Conservation (phyloP, 1,140 invertebrate genomes). For the Leucophenga varia region DNA sequence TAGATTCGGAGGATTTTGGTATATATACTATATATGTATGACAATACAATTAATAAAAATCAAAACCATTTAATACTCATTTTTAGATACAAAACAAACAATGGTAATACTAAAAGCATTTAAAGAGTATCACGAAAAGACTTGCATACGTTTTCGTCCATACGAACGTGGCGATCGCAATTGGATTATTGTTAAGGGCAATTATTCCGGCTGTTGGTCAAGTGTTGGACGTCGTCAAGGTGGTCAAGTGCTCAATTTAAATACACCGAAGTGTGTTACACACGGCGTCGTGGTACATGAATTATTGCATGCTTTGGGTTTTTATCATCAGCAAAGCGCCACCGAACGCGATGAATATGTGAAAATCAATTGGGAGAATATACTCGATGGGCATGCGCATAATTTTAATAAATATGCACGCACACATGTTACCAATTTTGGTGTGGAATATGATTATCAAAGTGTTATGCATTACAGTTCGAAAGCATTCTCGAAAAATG, state of each 20-base stretch:
- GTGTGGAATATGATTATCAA: conserved; percentile 67
- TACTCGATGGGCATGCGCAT: conserved; percentile 63
- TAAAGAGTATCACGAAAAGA: conserved; percentile 69
- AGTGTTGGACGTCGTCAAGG: conserved; percentile 68
- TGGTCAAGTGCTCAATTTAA: conserved; percentile 63
- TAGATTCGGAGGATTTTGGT: conserved; percentile 68
- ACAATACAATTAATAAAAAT: not conserved
- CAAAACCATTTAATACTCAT: too few relatives aligned
- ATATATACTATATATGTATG: conserved; percentile 35
- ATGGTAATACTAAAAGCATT: conserved; percentile 66
- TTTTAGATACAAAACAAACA: conserved; percentile 56
- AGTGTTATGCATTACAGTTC: conserved; percentile 74
- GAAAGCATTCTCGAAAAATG: conserved; percentile 66
- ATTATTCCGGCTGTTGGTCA: conserved; percentile 78
- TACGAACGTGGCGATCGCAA: conserved; percentile 66
- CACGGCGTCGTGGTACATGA: conserved; percentile 65
- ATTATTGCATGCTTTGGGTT: conserved; percentile 71
- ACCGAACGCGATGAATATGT: conserved; percentile 71
- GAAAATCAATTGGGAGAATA: conserved; percentile 67
- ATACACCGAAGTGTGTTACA: conserved; percentile 60
- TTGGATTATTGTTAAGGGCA: conserved; percentile 65
- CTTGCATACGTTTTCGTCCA: conserved; percentile 72
- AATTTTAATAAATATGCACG: conserved; percentile 72
- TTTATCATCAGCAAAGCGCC: conserved; percentile 73
- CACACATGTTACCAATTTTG: conserved; percentile 65